Evolutionary conservation across 1,140 invertebrate species (phyloP).

Genomic region (Laupala kohalensis): DNA sequence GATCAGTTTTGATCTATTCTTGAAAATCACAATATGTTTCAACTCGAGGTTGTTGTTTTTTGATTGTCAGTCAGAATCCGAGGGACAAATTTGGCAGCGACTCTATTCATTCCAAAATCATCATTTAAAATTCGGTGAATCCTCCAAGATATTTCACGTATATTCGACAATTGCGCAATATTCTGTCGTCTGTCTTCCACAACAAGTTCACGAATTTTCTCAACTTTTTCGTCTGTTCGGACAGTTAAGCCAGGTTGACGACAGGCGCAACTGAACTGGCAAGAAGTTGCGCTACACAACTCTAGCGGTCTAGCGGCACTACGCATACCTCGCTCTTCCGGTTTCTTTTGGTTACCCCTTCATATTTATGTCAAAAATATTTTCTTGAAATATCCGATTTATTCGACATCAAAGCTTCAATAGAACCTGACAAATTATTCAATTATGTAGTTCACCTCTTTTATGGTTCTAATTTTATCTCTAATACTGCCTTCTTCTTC

Average conservation of each 20-base stretch:
- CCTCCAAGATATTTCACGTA: constrained; percentile 3
- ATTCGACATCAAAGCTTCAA: too few relatives aligned
- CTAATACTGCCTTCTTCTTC: too few relatives aligned
- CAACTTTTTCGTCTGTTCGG: constrained; percentile 21
- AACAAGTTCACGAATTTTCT: constrained; percentile 21
- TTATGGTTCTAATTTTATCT: too few relatives aligned
- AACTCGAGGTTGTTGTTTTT: constrained; percentile 11
- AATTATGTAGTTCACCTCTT: too few relatives aligned
- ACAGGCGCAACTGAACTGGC: too few relatives aligned
- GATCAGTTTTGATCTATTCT: constrained; percentile 1
- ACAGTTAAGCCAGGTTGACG: constrained; percentile 11
- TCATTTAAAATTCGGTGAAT: constrained; percentile 14
- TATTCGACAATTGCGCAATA: constrained; percentile 16
- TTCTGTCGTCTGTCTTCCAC: constrained; percentile 18
- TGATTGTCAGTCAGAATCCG: constrained; percentile 12
- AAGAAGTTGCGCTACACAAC: too few relatives aligned
- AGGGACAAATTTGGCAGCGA: constrained; percentile 10
- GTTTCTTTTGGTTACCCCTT: too few relatives aligned
- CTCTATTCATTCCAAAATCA: constrained; percentile 14
- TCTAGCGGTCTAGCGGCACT: too few relatives aligned
- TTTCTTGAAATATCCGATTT: too few relatives aligned
- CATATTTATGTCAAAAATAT: too few relatives aligned
- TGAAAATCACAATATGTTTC: constrained; percentile 14
- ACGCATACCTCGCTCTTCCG: too few relatives aligned
- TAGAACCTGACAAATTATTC: too few relatives aligned